These are phyloP conservation scores for Amazona ochrocephala DNA, from an alignment of 2,797 vertebrate species.

Conservation along the genomic window DNA sequence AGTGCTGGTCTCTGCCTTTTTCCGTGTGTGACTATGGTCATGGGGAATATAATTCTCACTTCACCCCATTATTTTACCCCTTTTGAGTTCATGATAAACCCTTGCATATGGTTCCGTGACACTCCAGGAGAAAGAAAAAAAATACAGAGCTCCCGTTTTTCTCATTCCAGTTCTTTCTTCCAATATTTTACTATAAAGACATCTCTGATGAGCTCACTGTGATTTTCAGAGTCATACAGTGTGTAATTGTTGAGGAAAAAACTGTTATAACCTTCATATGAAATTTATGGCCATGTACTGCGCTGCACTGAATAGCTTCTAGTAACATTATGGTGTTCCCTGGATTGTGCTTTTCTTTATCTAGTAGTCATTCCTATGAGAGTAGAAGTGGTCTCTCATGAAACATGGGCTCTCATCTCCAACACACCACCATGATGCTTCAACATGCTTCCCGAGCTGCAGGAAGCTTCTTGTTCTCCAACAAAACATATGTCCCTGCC, in stretches of 20 bases:
- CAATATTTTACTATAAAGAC: background rate
- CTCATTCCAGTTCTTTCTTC: background rate
- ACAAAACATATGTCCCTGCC: background rate
- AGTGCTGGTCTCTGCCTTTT: background rate
- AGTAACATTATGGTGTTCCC: background rate
- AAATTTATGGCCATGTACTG: slow-evolving; percentile 23
- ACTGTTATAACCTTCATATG: slow-evolving; percentile 18
- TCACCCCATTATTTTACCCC: background rate
- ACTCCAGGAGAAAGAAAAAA: background rate
- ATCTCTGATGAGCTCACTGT: slow-evolving; percentile 5
- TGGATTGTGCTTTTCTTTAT: slow-evolving; percentile 14
- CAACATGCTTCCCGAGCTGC: background rate
- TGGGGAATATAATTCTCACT: background rate
- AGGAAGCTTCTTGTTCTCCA: background rate
- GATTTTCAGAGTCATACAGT: slow-evolving; percentile 57
- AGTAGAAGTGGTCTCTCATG: background rate
- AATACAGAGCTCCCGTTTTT: background rate
- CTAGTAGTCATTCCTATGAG: background rate
- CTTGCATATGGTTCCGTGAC: background rate
- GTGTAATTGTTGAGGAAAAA: slow-evolving; percentile 65
- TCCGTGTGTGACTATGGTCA: too few relatives aligned
- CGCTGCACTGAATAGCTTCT: background rate
- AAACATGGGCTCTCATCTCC: background rate
- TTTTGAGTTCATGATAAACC: background rate
- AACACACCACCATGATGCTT: background rate